Base-by-base conservation (phyloP, 1,140 invertebrate genomes). In the Drosophila rufa region DNA sequence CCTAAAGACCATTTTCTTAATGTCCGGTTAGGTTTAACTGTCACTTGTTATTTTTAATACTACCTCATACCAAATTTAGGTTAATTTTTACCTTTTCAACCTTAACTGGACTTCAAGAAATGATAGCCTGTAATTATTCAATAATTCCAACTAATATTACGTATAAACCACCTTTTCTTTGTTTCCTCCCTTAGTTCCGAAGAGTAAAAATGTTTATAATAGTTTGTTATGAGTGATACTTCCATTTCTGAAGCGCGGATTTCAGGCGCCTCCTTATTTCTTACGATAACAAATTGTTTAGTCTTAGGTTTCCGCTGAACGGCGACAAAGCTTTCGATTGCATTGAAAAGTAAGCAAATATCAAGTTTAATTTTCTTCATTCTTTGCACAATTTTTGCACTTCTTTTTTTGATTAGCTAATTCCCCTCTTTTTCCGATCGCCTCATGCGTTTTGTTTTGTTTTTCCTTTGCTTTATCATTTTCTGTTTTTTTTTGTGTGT, bases 401-500 rank as follows among this genome's bases (percentile, higher is more conserved):
- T 12, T 27, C 17, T 9, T 38, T 40, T 48, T 19, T 33, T 43
- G 15, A 38, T 47, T 38, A 65, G 53, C 53, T 55, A 55, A 55
- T 55, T 33, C 43, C 30, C 17, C 30, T n/a, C 45, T 8, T 53
- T 33, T 48, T 47, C 27, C 33, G 33, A 27, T 36, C 43, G 30
- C 57, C 56, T 25, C 27, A 51, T 51, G 27, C 55, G 12, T 42
- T 64, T 55, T 75, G 56, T 59, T 70, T 70, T 73, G 46, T 60
- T 50, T 71, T 43, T 59, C 50, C 40, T 11, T n/a, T 30, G 27
- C 22, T 69, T 15, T 22, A 55, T 55, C 33, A 22, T 36, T 15
- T 56, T 55, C 30, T 42, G 38, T 47, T 22, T 8, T 27, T 14
- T 60, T 27, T 43, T 36, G 38, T 55, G 42, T 55, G 56, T 73